These are phyloP conservation scores for Enteromius unitaeniatus DNA, from an alignment of 2,797 vertebrate species.

Conservation along the genomic window DNA sequence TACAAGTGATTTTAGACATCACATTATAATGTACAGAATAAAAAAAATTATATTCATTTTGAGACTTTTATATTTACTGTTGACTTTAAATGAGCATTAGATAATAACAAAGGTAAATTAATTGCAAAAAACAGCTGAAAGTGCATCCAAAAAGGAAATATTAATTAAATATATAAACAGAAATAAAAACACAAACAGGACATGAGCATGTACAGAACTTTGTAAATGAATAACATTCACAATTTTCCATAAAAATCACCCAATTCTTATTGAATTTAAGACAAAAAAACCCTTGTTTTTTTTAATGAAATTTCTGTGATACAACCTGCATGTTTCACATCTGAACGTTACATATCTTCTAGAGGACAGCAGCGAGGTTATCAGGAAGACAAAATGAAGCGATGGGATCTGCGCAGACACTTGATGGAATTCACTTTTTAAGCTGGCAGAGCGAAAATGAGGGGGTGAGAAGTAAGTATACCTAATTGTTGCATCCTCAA, in stretches of 20 bases:
- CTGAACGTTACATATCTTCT: neutral
- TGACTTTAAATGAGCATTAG: no score
- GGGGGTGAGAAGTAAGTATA: slow-evolving; percentile 56
- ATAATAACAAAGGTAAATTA: no score
- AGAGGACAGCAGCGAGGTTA: neutral
- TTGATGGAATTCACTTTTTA: slow-evolving; percentile 27
- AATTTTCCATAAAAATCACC: neutral
- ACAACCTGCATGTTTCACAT: neutral
- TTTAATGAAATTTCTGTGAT: neutral
- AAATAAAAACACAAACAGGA: neutral
- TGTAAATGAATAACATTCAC: neutral
- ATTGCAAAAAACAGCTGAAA: neutral
- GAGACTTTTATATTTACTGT: no score
- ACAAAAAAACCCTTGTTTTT: neutral
- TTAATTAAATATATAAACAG: neutral
- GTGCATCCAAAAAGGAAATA: neutral
- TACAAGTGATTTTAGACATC: no score
- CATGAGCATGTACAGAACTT: neutral
- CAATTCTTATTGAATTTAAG: neutral
- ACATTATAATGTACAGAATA: no score
- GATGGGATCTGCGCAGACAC: slow-evolving; percentile 8
- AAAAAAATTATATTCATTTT: no score
- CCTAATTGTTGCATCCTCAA: slow-evolving; percentile 58
- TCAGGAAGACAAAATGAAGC: slow-evolving; percentile 13
- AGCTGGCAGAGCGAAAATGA: slow-evolving; percentile 13